These are phyloP conservation scores for Torymus tubicola DNA, from an alignment of 2,888 invertebrate species.

Conservation along the genomic window DNA sequence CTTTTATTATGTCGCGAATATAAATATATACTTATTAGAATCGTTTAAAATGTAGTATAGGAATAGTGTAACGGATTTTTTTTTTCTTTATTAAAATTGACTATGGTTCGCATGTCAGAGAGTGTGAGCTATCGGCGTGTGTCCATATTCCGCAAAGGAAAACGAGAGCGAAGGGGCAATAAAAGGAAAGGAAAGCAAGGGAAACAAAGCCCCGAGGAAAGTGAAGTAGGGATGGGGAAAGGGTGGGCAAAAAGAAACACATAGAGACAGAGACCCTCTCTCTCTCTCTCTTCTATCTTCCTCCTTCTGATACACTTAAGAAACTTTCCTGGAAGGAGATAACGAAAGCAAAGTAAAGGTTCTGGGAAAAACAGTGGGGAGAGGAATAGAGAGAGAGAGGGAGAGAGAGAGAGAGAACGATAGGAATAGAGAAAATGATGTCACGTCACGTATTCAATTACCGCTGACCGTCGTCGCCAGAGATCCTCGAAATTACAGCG, in stretches of 20 bases:
- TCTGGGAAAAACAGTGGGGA: constrained; percentile 17
- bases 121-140: no score
- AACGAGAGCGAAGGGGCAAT: neutral
- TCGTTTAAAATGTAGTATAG: no score
- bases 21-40: no score
- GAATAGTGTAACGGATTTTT: no score
- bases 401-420: constrained; percentile 19
- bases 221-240: neutral
- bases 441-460: constrained; percentile 72
- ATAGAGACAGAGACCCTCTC: neutral
- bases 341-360: constrained; percentile 45
- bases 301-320: constrained; percentile 39
- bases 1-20: no score
- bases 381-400: constrained; percentile 23
- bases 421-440: constrained; percentile 63
- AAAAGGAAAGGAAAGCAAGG: neutral
- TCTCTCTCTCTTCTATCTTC: no score
- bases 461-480: constrained; percentile 60
- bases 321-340: constrained; percentile 35
- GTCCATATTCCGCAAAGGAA: neutral
- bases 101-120: no score
- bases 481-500: constrained; percentile 63
- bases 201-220: constrained; percentile 1
- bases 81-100: no score
- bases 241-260: constrained; percentile 47